Evolutionary conservation across 2,113 vertebrate genomes (phyloP).

Genomic region (Spilogale gracilis): DNA sequence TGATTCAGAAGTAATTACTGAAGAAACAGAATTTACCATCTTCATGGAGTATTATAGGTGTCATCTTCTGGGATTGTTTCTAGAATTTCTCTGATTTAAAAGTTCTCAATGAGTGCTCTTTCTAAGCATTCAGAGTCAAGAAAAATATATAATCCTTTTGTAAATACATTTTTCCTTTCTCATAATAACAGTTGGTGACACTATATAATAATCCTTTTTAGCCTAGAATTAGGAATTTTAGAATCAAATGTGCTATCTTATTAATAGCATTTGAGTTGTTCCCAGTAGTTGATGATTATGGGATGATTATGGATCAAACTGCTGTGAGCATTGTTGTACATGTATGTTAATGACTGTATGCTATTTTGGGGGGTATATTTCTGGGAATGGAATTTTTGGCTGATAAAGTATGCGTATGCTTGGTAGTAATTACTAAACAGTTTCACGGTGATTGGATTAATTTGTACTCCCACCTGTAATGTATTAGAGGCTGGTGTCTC

Average conservation of each 20-base stretch:
- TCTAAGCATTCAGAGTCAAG: background rate
- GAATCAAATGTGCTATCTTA: background rate
- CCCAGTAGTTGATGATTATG: conserved; percentile 19
- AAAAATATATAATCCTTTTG: background rate
- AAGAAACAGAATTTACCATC: conserved; percentile 20
- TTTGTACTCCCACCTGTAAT: background rate
- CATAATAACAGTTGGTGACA: background rate
- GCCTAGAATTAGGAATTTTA: background rate
- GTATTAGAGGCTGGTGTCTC: background rate
- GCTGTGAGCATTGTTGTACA: background rate
- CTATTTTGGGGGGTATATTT: background rate
- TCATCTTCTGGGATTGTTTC: background rate
- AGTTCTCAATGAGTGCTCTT: background rate
- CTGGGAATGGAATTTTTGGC: background rate
- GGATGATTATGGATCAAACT: background rate
- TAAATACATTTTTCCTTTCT: conserved; percentile 16
- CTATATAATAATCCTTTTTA: background rate
- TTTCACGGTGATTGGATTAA: background rate
- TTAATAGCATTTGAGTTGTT: background rate
- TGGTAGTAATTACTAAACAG: background rate
- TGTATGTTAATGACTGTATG: background rate
- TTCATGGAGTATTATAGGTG: background rate
- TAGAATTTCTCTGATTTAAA: conserved; percentile 38
- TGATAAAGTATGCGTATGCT: background rate
- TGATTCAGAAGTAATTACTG: background rate